phyloP scores from a whole-genome alignment of 2,113 vertebrate genomes.

The Neopipo cinnamomea region DNA sequence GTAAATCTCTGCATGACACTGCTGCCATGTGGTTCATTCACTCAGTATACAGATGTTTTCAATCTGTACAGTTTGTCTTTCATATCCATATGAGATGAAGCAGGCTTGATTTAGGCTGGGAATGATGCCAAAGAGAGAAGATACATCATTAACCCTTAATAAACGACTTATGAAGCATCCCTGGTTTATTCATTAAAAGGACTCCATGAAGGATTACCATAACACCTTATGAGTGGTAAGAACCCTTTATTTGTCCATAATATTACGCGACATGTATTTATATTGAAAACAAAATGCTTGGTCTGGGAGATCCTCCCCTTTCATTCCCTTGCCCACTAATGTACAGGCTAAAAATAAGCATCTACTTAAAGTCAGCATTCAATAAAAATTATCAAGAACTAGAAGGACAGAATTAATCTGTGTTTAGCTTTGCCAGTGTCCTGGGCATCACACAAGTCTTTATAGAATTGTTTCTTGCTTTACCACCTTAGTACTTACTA shows the following conservation, averaged over 20 bases:
- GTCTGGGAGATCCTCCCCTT: neutral
- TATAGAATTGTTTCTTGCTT: neutral
- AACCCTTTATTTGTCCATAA: neutral
- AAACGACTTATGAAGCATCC: slow-evolving; percentile 5
- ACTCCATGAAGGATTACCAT: slow-evolving; percentile 28
- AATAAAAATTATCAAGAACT: neutral
- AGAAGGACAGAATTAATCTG: neutral
- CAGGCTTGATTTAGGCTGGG: slow-evolving; percentile 83
- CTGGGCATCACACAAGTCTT: neutral
- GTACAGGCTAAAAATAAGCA: neutral
- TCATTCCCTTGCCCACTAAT: neutral
- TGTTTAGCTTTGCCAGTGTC: neutral
- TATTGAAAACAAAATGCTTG: neutral
- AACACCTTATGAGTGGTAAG: neutral
- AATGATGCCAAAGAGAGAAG: slow-evolving; percentile 80
- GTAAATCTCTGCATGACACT: slow-evolving; percentile 73
- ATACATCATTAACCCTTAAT: slow-evolving; percentile 82
- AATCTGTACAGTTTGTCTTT: slow-evolving; percentile 83
- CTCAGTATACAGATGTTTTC: slow-evolving; percentile 84
- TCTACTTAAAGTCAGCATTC: neutral
- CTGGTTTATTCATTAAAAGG: slow-evolving; percentile 47
- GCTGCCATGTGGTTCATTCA: slow-evolving; percentile 74
- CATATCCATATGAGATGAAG: slow-evolving; percentile 80
- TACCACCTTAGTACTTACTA: neutral
- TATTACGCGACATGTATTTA: neutral